Percentiles rank a stretch among this genome's conserved stretches.
These are phyloP conservation scores for Parazoanthus atlanticus DNA, from an alignment of 92 coral and sea anemone genomes.

Conservation along the genomic window DNA sequence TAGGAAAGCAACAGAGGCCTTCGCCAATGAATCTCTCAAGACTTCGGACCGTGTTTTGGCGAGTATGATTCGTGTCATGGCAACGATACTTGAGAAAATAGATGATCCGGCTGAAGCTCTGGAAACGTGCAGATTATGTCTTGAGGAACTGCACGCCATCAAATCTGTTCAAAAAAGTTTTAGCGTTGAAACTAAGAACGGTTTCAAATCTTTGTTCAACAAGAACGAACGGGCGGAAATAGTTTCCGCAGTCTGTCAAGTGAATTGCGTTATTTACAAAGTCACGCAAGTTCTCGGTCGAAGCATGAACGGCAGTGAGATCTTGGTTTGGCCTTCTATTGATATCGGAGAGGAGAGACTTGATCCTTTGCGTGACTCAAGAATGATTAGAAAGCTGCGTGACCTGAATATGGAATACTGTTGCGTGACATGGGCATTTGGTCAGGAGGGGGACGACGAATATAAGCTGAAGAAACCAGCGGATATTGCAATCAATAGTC, in stretches of 20 bases:
- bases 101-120: conserved; percentile 46
- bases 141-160: conserved; percentile 38
- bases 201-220: conserved; percentile 5
- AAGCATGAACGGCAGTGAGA: background rate
- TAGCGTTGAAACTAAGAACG: background rate
- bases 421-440: conserved; percentile 36
- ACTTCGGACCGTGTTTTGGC: conserved; percentile 27
- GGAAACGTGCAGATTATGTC: conserved; percentile 30
- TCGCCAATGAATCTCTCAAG: conserved; percentile 26
- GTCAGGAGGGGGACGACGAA: conserved; percentile 8
- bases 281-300: conserved; percentile 18
- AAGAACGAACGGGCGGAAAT: conserved; percentile 9
- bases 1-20: conserved; percentile 44
- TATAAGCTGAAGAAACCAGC: conserved; percentile 7
- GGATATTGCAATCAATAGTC: conserved; percentile 39
- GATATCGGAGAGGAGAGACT: background rate
- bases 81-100: conserved; percentile 49
- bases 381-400: background rate
- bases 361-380: conserved; percentile 29
- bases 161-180: conserved; percentile 17
- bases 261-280: conserved; percentile 22
- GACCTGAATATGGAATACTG: conserved; percentile 17
- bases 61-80: conserved; percentile 37
- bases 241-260: background rate
- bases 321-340: conserved; percentile 14